Evolutionary conservation across 2,888 invertebrate genomes (phyloP).

Genomic region (Mesochorus sp.): DNA sequence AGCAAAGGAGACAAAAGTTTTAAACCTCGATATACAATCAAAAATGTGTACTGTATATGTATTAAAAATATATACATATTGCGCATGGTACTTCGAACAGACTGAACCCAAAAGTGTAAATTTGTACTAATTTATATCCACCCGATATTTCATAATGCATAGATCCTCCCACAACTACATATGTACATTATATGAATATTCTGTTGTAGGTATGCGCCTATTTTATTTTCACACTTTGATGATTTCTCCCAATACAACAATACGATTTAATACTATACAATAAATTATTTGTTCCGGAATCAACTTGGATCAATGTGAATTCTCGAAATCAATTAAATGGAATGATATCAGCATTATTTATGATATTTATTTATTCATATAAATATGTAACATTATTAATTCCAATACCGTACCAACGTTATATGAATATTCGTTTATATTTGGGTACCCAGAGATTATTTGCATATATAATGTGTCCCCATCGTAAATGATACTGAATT

Average conservation of each 20-base stretch:
- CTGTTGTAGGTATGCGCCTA: neutral
- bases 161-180: neutral
- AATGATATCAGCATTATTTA: conserved; percentile 44
- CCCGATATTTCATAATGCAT: conserved; percentile 17
- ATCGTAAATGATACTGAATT: conserved; percentile 39
- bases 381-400: conserved; percentile 12
- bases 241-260: neutral
- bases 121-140: conserved; percentile 11
- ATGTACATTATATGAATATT: conserved; percentile 6
- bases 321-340: conserved; percentile 43
- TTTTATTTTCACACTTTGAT: conserved; percentile 21
- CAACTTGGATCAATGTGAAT: conserved; percentile 35
- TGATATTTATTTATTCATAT: conserved; percentile 19
- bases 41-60: no score
- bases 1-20: neutral
- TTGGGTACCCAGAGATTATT: conserved; percentile 33
- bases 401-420: neutral
- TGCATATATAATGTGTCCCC: conserved; percentile 37
- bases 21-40: neutral
- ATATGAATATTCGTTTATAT: neutral
- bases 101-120: conserved; percentile 8
- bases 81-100: neutral
- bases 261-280: neutral
- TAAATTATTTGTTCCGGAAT: conserved; percentile 33
- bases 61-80: neutral